phyloP scores from a whole-genome alignment of 1,140 invertebrate species.

The Cotesia typhae region DNA sequence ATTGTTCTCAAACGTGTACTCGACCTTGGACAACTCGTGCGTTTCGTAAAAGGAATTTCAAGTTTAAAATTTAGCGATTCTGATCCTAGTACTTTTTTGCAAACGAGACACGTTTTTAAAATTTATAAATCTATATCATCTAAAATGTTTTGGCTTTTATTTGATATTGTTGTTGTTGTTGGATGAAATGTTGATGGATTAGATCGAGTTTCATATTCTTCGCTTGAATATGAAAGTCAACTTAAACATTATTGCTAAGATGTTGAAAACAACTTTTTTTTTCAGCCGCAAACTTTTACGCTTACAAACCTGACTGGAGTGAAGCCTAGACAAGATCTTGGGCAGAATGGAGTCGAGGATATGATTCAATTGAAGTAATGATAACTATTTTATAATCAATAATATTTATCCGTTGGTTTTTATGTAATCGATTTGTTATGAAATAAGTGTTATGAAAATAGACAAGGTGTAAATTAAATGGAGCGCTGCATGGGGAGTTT shows the following conservation, averaged over 20 bases:
- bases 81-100: not conserved
- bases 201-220: no score
- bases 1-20: no score
- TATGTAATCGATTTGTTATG: no score
- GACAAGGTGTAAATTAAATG: no score
- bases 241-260: conserved; percentile 2
- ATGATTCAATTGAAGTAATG: conserved; percentile 86
- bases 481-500: no score
- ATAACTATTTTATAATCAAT: not conserved
- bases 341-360: conserved; percentile 87
- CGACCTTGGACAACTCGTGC: not conserved
- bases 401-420: not conserved
- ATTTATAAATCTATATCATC: not conserved
- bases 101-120: conserved; percentile 4
- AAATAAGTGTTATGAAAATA: no score
- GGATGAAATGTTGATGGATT: no score
- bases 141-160: not conserved
- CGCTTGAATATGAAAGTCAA: not conserved
- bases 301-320: conserved; percentile 84
- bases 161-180: no score
- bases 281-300: conserved; percentile 86
- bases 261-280: conserved; percentile 36
- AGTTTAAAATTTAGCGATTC: not conserved
- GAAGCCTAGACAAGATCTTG: conserved; percentile 84
- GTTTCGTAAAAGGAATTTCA: not conserved